phyloP scores from a whole-genome alignment of 2,797 vertebrate genomes.

The Sarcophilus harrisii region DNA sequence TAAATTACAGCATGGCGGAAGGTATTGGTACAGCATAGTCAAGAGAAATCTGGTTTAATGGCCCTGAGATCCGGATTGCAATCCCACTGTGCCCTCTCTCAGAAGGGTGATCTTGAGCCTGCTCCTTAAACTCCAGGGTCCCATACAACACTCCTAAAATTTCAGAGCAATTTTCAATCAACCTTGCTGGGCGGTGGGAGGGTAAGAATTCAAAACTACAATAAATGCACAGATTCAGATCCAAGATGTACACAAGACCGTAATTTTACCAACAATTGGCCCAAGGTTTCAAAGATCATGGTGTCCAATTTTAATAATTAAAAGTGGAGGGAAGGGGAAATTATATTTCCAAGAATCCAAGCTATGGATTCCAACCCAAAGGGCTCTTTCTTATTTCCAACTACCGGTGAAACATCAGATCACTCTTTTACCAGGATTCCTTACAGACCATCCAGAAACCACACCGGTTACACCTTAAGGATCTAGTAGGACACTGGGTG shows the following conservation, averaged over 20 bases:
- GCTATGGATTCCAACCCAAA: background rate
- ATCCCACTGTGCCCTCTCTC: background rate
- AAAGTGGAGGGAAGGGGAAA: background rate
- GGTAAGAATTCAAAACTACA: background rate
- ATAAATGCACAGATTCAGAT: background rate
- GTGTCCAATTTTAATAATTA: background rate
- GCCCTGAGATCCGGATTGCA: background rate
- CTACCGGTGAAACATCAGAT: background rate
- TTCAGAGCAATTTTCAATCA: background rate
- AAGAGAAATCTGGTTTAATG: background rate
- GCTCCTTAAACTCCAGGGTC: background rate
- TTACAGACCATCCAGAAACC: background rate
- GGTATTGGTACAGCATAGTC: background rate
- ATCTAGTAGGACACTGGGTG: background rate
- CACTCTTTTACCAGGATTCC: conserved; percentile 4
- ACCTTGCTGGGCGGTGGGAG: background rate
- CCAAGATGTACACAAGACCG: background rate
- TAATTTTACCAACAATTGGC: background rate
- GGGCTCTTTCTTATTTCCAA: background rate
- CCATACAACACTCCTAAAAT: background rate
- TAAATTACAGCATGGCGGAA: background rate
- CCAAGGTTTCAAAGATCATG: background rate
- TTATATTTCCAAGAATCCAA: conserved; percentile 26
- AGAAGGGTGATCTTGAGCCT: background rate
- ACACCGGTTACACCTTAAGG: background rate